These are phyloP conservation scores for Malurus melanocephalus DNA, from an alignment of 2,113 vertebrate species.

Conservation along the genomic window DNA sequence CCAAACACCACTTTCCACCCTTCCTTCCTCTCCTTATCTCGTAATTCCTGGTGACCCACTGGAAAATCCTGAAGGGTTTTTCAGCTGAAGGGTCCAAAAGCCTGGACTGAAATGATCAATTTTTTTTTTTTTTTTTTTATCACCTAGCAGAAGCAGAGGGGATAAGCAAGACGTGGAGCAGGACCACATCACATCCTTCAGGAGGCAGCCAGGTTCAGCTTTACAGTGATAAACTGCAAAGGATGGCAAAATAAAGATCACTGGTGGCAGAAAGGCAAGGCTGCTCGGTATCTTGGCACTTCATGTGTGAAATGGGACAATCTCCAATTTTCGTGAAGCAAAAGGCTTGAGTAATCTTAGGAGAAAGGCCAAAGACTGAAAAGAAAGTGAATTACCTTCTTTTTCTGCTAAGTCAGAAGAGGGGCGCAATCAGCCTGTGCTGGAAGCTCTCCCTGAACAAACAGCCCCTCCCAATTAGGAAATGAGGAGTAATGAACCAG, in stretches of 20 bases:
- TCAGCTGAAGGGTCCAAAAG: background rate
- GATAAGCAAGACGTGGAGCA: background rate
- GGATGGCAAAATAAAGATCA: background rate
- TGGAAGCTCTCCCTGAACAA: background rate
- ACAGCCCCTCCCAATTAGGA: background rate
- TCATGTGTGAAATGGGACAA: background rate
- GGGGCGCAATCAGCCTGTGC: background rate
- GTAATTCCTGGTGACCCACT: background rate
- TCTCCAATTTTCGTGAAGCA: background rate
- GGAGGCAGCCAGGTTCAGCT: background rate
- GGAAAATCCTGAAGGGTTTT: background rate
- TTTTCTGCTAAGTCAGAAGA: slow-evolving; percentile 22
- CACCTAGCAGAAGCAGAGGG: background rate
- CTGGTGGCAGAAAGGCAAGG: background rate
- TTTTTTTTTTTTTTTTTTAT: background rate
- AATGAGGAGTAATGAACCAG: background rate
- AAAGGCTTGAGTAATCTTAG: background rate
- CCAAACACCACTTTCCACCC: background rate
- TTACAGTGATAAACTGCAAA: background rate
- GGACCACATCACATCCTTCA: background rate
- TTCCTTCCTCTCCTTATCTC: background rate
- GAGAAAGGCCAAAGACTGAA: background rate
- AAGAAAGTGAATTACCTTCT: slow-evolving; percentile 14
- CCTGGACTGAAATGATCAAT: background rate
- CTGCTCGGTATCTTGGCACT: background rate